phyloP scores from a whole-genome alignment of 2,888 invertebrate species.

The Cephus pygmeus region DNA sequence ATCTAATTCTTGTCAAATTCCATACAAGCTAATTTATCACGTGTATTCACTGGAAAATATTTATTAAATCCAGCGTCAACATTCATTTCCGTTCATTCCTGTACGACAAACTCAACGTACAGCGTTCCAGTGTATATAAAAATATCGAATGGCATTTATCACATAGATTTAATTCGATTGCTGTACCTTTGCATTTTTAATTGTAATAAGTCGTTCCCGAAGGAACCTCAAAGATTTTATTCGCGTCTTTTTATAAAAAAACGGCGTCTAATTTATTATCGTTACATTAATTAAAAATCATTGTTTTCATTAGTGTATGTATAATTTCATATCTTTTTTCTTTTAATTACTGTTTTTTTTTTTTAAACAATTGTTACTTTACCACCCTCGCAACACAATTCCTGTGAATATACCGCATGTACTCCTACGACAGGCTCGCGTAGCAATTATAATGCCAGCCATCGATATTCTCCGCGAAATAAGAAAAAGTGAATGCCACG shows the following conservation, averaged over 20 bases:
- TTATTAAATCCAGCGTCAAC: not conserved
- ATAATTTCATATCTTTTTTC: not conserved
- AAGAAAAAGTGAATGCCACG: constrained; percentile 1
- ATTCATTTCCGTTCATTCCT: not conserved
- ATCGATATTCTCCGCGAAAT: not conserved
- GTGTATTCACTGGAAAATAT: not conserved
- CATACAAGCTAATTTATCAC: not conserved
- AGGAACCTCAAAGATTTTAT: not conserved
- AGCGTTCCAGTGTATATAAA: not conserved
- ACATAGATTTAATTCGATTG: not conserved
- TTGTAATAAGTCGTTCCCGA: not conserved
- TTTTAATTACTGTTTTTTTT: constrained; percentile 23
- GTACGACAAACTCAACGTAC: not conserved
- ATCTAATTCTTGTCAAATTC: not conserved
- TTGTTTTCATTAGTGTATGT: not conserved
- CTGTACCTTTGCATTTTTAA: not conserved
- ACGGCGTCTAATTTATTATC: not conserved
- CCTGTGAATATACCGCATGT: not conserved
- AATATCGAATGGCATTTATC: not conserved
- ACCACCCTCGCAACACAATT: not conserved
- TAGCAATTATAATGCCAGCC: not conserved
- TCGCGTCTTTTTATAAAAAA: not conserved
- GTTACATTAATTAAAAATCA: not conserved
- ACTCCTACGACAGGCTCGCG: not conserved
- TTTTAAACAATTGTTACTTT: constrained; percentile 26